Evolutionary conservation across 2,888 invertebrate genomes (phyloP).

Genomic region (Drosophila infuscata): DNA sequence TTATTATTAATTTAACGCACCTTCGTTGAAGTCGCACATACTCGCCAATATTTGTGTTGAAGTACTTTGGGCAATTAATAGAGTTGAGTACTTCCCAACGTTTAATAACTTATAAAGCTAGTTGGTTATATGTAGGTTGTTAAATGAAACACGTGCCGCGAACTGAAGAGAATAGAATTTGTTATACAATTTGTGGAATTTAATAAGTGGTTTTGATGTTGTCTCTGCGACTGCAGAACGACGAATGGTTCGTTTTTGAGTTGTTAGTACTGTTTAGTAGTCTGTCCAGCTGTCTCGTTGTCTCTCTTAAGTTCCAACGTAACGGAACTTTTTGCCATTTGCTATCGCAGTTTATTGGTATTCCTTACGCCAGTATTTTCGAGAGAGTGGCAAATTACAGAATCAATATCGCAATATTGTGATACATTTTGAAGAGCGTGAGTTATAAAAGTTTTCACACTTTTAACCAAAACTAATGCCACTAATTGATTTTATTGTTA

Average conservation of each 20-base stretch:
- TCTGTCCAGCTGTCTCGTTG: background rate
- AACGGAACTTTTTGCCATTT: background rate
- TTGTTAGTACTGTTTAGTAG: constrained; percentile 28
- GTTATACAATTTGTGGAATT: background rate
- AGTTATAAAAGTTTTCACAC: background rate
- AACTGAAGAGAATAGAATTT: constrained; percentile 24
- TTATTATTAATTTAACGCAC: constrained; percentile 31
- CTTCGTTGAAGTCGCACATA: constrained; percentile 51
- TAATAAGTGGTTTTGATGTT: constrained; percentile 26
- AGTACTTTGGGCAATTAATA: constrained; percentile 29
- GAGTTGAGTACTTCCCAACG: constrained; percentile 21
- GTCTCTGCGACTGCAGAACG: constrained; percentile 29
- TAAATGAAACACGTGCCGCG: constrained; percentile 42
- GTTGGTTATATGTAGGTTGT: constrained; percentile 25
- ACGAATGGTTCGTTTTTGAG: constrained; percentile 27
- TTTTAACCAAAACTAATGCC: background rate
- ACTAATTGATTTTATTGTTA: background rate
- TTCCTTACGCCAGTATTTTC: background rate
- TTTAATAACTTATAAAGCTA: constrained; percentile 13
- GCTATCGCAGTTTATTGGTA: constrained; percentile 8
- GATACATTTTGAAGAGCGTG: background rate
- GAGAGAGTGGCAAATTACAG: background rate
- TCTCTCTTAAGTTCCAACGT: background rate
- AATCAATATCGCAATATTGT: background rate
- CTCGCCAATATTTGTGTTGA: constrained; percentile 17